Evolutionary conservation across 1,140 invertebrate species (phyloP).

Genomic region (Drosophila fuyamai): DNA sequence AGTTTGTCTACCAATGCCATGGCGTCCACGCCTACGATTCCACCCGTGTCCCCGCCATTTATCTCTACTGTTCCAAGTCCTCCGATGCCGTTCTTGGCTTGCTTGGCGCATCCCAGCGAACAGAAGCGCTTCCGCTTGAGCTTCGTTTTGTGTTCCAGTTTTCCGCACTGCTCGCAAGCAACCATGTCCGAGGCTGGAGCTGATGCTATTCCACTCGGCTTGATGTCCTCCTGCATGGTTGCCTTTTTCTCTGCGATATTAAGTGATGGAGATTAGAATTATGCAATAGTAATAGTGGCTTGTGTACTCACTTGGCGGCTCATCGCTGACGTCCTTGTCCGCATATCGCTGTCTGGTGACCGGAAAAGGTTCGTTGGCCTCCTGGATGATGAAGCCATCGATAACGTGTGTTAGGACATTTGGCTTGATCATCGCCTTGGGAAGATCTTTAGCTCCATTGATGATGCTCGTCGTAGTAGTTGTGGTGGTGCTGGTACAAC

Average conservation of each 20-base stretch:
- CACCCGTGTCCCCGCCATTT: constrained; percentile 33
- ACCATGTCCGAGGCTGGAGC: constrained; percentile 84
- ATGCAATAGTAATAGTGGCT: neutral
- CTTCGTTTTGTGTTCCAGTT: constrained; percentile 89
- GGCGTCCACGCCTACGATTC: constrained; percentile 61
- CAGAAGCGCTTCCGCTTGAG: constrained; percentile 93
- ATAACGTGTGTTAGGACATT: constrained; percentile 98
- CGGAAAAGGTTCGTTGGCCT: constrained; percentile 95
- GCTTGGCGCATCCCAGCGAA: constrained; percentile 85
- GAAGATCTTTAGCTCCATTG: constrained; percentile 86
- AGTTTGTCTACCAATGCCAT: constrained; percentile 63
- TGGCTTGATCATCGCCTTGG: constrained; percentile 98
- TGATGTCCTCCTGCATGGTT: constrained; percentile 75
- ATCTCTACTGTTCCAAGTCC: constrained; percentile 13
- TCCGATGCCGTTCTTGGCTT: constrained; percentile 49
- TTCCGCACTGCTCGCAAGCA: constrained; percentile 93
- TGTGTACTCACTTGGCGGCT: constrained; percentile 87
- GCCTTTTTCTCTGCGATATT: constrained; percentile 84
- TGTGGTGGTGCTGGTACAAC: constrained; percentile 37
- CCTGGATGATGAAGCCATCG: constrained; percentile 98
- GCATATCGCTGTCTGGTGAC: constrained; percentile 88
- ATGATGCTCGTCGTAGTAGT: constrained; percentile 28
- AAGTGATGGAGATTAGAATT: neutral
- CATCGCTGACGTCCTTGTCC: constrained; percentile 87
- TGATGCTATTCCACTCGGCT: constrained; percentile 23